Conservation (phyloP, 2,888 invertebrate species). For the Agonopterix heracliana region DNA sequence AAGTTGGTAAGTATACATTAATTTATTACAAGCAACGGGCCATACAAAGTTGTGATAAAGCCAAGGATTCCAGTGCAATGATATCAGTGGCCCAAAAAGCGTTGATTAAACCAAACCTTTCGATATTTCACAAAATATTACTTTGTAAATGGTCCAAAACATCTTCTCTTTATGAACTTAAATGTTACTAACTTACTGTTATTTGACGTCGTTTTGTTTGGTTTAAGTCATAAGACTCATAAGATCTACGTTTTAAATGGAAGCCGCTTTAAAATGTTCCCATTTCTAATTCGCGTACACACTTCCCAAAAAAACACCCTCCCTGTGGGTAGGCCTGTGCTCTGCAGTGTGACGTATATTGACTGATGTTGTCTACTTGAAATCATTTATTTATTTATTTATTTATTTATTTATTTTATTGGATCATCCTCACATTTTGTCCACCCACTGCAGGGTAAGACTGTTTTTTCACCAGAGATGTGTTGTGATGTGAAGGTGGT, state of each 20-base stretch:
- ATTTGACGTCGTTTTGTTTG: slow-evolving; percentile 26
- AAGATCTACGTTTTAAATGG: background rate
- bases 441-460: no score
- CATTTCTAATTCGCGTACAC: background rate
- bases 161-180: slow-evolving; percentile 33
- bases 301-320: background rate
- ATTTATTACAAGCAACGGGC: no score
- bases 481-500: no score
- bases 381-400: no score
- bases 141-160: background rate
- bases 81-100: background rate
- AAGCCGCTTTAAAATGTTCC: background rate
- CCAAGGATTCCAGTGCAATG: background rate
- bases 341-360: background rate
- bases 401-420: background rate
- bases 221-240: slow-evolving; percentile 23
- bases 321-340: no score
- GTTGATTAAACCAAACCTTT: background rate
- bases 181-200: slow-evolving; percentile 42
- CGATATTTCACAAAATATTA: slow-evolving; percentile 3
- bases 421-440: no score
- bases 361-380: no score
- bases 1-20: no score
- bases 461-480: no score
- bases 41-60: no score